Percentiles rank a stretch among this genome's conserved stretches.
Evolutionary conservation across 2,888 invertebrate genomes (phyloP).

Genomic region (Yponomeuta cagnagella): DNA sequence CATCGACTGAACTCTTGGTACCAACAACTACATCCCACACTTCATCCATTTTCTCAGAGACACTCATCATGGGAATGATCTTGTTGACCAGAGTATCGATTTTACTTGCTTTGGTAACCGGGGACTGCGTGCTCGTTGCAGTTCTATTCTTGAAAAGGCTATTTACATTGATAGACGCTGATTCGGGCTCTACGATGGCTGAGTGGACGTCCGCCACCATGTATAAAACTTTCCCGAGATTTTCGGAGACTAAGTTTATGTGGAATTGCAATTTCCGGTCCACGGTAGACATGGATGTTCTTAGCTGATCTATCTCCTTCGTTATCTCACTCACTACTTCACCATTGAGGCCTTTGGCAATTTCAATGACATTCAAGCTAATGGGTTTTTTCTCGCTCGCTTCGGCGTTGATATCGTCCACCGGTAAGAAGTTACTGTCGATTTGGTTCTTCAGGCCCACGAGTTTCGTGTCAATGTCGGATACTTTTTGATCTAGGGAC

Average conservation of each 20-base stretch:
- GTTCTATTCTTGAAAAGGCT: slow-evolving; percentile 71
- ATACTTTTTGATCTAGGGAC: slow-evolving; percentile 87
- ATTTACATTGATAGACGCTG: slow-evolving; percentile 69
- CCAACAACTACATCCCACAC: slow-evolving; percentile 94
- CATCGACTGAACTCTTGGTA: slow-evolving; percentile 90
- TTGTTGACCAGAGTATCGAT: slow-evolving; percentile 87
- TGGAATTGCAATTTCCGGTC: slow-evolving; percentile 90
- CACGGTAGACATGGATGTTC: slow-evolving; percentile 84
- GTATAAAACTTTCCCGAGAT: slow-evolving; percentile 84
- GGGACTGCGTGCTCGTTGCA: slow-evolving; percentile 76
- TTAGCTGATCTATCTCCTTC: slow-evolving; percentile 86
- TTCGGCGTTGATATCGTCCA: slow-evolving; percentile 90
- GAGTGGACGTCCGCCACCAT: slow-evolving; percentile 90
- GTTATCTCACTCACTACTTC: slow-evolving; percentile 88
- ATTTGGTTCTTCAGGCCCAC: slow-evolving; percentile 87
- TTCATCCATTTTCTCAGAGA: slow-evolving; percentile 93
- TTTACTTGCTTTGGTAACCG: slow-evolving; percentile 80
- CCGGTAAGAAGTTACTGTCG: slow-evolving; percentile 86
- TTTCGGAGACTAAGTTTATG: slow-evolving; percentile 88
- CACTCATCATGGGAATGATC: slow-evolving; percentile 89
- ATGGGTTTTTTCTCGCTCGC: slow-evolving; percentile 92
- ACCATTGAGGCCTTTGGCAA: slow-evolving; percentile 87
- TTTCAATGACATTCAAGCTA: slow-evolving; percentile 88
- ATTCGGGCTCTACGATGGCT: slow-evolving; percentile 86
- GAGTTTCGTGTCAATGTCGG: slow-evolving; percentile 87